Conservation (phyloP, 2,797 vertebrate genomes). For the Chelon auratus region DNA sequence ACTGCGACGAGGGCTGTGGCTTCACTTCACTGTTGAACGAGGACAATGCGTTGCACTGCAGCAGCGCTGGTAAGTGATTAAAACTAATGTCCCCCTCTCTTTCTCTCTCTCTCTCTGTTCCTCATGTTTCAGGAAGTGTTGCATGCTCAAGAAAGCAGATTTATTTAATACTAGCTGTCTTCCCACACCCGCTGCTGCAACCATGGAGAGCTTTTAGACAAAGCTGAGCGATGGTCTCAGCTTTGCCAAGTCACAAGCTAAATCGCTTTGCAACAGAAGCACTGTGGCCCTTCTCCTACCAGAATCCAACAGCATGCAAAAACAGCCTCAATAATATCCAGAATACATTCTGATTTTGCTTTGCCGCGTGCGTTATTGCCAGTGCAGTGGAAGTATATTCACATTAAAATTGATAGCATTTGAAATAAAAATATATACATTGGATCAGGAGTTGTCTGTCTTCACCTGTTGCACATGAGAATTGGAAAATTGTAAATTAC, state of each 20-base stretch:
- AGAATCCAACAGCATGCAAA: conserved; percentile 14
- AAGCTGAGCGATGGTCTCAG: conserved; percentile 41
- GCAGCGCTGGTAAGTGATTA: conserved; percentile 8
- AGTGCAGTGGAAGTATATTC: neutral
- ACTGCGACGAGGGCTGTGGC: no score
- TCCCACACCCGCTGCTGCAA: conserved; percentile 35
- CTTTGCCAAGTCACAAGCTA: conserved; percentile 60
- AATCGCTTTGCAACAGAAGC: conserved; percentile 54
- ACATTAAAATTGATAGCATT: neutral
- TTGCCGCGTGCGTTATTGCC: conserved; percentile 9
- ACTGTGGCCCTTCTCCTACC: conserved; percentile 24
- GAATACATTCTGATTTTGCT: conserved; percentile 16
- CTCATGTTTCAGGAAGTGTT: conserved; percentile 31
- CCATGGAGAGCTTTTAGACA: conserved; percentile 39
- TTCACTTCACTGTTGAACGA: no score
- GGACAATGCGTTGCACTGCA: no score
- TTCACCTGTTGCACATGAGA: neutral
- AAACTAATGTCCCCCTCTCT: conserved; percentile 14
- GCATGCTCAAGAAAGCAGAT: conserved; percentile 48
- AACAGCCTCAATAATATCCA: conserved; percentile 27
- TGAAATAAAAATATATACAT: neutral
- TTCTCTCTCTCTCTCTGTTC: neutral
- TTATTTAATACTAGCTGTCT: conserved; percentile 51
- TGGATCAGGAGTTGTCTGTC: neutral
- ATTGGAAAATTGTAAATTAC: neutral